phyloP scores from a whole-genome alignment of 2,797 vertebrate species.

The Sternotherus odoratus region DNA sequence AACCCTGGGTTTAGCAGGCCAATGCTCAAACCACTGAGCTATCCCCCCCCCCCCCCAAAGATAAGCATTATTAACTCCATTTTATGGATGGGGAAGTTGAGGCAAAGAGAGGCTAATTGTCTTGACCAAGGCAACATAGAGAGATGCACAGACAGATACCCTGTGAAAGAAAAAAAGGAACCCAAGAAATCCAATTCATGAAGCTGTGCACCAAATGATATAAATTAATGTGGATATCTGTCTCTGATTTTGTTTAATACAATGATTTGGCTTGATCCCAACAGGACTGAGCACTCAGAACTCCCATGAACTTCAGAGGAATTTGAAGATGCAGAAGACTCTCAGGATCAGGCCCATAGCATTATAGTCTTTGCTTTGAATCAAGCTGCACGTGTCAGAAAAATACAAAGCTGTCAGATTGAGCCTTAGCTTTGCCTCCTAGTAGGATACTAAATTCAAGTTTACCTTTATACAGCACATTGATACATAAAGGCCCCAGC shows the following conservation, averaged over 20 bases:
- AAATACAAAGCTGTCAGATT: neutral
- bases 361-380: neutral
- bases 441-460: neutral
- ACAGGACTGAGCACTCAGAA: neutral
- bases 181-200: neutral
- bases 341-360: neutral
- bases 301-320: neutral
- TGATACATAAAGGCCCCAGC: slow-evolving; percentile 1
- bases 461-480: neutral
- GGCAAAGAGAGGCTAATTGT: neutral
- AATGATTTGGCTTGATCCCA: neutral
- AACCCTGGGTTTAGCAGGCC: no score
- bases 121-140: neutral
- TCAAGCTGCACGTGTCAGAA: neutral
- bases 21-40: no score
- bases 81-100: neutral
- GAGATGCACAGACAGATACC: neutral
- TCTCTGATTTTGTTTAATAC: neutral
- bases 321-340: neutral
- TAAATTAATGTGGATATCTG: neutral
- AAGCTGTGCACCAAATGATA: fast-evolving
- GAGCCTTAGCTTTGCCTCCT: neutral
- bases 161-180: neutral
- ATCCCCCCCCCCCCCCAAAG: no score
- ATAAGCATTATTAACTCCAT: neutral